Evolutionary conservation across 2,797 vertebrate species (phyloP).

Genomic region (Gallinago stenura): DNA sequence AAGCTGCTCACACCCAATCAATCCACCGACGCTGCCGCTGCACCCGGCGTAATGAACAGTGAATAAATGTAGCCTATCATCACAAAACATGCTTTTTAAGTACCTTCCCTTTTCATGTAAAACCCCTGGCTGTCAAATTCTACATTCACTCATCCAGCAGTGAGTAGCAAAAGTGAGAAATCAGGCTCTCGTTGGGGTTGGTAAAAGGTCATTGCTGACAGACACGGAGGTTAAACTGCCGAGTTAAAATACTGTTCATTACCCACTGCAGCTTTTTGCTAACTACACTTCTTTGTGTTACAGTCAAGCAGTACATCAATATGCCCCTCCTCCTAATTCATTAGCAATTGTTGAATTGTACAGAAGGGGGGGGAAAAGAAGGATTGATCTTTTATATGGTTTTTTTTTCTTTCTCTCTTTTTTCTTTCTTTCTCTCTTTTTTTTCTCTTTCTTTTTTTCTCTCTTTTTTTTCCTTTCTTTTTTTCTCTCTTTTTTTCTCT

Average conservation of each 20-base stretch:
- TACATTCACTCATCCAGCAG: slow-evolving; percentile 90
- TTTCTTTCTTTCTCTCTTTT: background rate
- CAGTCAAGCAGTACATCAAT: slow-evolving; percentile 93
- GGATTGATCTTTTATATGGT: slow-evolving; percentile 72
- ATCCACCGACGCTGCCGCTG: slow-evolving; percentile 82
- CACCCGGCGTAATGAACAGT: slow-evolving; percentile 87
- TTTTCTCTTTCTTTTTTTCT: background rate
- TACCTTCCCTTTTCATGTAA: slow-evolving; percentile 99
- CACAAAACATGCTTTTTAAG: slow-evolving; percentile 97
- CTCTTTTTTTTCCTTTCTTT: background rate
- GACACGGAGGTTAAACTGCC: slow-evolving; percentile 98
- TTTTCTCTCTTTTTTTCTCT: background rate
- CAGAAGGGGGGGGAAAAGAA: slow-evolving; percentile 70
- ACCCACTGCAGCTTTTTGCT: slow-evolving; percentile 93
- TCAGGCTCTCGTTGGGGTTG: slow-evolving; percentile 98
- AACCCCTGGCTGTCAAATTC: slow-evolving; percentile 97
- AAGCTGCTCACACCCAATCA: slow-evolving; percentile 88
- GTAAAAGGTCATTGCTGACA: slow-evolving; percentile 99
- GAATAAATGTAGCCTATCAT: slow-evolving; percentile 97
- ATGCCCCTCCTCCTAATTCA: slow-evolving; percentile 93
- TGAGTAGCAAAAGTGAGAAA: slow-evolving; percentile 90
- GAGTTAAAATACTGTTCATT: slow-evolving; percentile 99
- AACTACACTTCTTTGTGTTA: slow-evolving; percentile 97
- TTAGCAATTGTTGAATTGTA: slow-evolving; percentile 92
- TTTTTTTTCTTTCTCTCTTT: background rate